Conservation (phyloP, 2,113 vertebrate genomes). For the Nettapus auritus region DNA sequence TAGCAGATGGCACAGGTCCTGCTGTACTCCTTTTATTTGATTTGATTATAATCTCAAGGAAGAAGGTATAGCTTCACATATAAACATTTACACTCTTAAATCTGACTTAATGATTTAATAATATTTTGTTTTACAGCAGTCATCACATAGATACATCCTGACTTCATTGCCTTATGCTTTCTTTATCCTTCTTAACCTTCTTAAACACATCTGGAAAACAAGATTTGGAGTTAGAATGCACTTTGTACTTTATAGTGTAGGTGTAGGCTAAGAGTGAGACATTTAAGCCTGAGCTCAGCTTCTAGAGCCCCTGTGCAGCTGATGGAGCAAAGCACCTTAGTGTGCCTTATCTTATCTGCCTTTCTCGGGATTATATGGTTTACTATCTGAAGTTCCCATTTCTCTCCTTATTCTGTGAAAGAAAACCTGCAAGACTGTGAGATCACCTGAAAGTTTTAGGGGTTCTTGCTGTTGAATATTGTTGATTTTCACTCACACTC, state of each 20-base stretch:
- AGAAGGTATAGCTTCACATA: not conserved
- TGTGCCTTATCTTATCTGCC: not conserved
- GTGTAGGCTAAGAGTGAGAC: not conserved
- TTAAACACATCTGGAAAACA: not conserved
- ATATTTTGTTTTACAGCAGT: not conserved
- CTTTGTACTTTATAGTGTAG: too few relatives aligned
- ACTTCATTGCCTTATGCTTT: not conserved
- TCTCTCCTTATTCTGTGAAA: not conserved
- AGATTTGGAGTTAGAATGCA: not conserved
- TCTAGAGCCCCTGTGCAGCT: not conserved
- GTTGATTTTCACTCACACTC: not conserved
- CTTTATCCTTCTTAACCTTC: not conserved
- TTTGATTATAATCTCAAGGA: not conserved
- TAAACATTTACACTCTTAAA: not conserved
- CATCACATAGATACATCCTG: not conserved
- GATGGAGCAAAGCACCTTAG: not conserved
- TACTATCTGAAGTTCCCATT: not conserved
- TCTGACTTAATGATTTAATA: not conserved
- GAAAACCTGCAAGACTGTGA: not conserved
- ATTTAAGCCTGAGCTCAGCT: not conserved
- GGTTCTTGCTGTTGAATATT: not conserved
- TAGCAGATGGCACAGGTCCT: not conserved
- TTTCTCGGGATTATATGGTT: not conserved
- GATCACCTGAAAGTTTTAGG: not conserved
- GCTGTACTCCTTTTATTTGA: not conserved